A percentile compares a stretch with the other conserved stretches of the same genome.
These are phyloP conservation scores for Ridgeia piscesae DNA, from an alignment of 1,140 invertebrate species.

Conservation along the genomic window DNA sequence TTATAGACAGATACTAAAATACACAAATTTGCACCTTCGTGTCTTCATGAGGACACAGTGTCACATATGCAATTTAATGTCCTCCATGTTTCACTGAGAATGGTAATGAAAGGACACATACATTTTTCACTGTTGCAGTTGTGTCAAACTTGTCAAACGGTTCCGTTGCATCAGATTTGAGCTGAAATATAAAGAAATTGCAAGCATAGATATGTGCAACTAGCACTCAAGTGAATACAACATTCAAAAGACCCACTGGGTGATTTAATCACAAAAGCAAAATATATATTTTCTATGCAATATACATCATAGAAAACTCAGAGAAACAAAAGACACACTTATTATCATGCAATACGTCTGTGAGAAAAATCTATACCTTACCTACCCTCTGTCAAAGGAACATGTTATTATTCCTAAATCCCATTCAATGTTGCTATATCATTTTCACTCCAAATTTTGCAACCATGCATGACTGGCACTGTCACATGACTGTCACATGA, in stretches of 20 bases:
- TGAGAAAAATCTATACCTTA: not conserved
- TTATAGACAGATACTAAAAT: no score
- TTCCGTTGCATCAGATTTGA: slow-evolving; percentile 84
- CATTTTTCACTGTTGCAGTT: slow-evolving; percentile 73
- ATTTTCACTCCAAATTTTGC: no score
- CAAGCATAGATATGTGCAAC: not conserved
- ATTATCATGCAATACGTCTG: not conserved
- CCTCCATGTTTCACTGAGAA: not conserved
- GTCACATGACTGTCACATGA: not conserved
- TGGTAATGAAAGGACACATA: slow-evolving; percentile 59
- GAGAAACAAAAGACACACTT: not conserved
- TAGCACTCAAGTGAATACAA: not conserved
- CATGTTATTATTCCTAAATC: no score
- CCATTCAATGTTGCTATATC: no score
- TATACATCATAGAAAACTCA: not conserved
- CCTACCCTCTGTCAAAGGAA: no score
- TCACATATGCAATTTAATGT: not conserved
- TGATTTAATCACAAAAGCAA: not conserved
- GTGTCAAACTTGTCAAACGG: slow-evolving; percentile 80
- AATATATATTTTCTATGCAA: not conserved
- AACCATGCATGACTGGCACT: not conserved
- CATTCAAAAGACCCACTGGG: not conserved
- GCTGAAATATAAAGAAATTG: slow-evolving; percentile 52
- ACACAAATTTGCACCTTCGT: no score
- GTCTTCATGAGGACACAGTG: not conserved